Evolutionary conservation across 92 coral and sea anemone species (phyloP).

Genomic region (Chrysogorgia sp.): DNA sequence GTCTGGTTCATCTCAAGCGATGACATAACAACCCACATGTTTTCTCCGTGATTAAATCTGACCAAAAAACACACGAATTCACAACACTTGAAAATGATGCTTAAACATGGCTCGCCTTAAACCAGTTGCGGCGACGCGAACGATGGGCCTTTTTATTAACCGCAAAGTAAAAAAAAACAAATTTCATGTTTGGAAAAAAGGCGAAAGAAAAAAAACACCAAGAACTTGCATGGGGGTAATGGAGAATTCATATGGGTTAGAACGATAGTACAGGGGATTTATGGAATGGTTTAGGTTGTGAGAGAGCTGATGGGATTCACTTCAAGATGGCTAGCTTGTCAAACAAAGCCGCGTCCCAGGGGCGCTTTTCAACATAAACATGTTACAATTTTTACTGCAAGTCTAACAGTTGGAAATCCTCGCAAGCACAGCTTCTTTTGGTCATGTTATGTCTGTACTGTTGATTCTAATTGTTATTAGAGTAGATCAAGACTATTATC

Average conservation of each 20-base stretch:
- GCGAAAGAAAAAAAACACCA: neutral
- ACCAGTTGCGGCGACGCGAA: conserved; percentile 27
- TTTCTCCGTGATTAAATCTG: neutral
- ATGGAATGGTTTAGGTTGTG: no score
- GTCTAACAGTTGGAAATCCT: neutral
- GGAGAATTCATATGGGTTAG: neutral
- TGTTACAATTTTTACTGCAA: neutral
- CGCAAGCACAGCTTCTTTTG: conserved; percentile 3
- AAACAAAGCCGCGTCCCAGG: conserved; percentile 26
- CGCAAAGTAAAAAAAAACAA: conserved; percentile 1
- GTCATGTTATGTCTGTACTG: neutral
- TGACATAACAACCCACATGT: conserved; percentile 10
- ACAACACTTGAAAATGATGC: conserved; percentile 30
- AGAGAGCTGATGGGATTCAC: neutral
- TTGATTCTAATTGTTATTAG: neutral
- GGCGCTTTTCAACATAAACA: conserved; percentile 4
- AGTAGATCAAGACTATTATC: neutral
- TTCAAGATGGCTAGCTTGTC: neutral
- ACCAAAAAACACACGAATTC: neutral
- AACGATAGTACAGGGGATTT: neutral
- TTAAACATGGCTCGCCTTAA: neutral
- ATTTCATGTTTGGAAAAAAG: neutral
- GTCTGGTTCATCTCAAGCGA: neutral
- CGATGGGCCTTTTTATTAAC: neutral
- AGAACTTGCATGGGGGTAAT: neutral